phyloP scores from a whole-genome alignment of 2,888 invertebrate genomes.

The Oscheius sp. region DNA sequence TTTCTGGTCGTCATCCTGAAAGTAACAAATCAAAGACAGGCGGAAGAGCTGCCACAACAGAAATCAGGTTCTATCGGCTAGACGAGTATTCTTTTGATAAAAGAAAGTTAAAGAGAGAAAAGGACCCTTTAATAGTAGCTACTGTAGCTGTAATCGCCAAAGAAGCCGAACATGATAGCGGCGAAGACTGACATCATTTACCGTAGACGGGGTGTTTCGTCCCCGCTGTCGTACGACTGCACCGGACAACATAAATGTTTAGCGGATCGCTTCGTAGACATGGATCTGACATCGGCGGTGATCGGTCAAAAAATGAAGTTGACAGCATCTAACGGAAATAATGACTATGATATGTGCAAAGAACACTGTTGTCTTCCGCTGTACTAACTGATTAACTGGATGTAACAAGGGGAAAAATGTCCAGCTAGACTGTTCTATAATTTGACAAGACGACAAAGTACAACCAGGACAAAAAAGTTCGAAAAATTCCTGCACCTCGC shows the following conservation, averaged over 20 bases:
- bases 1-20: slow-evolving; percentile 19
- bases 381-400: too few relatives aligned
- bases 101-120: neutral
- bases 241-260: neutral
- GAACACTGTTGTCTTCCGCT: too few relatives aligned
- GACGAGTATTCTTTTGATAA: neutral
- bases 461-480: too few relatives aligned
- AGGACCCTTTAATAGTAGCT: slow-evolving; percentile 7
- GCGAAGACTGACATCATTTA: slow-evolving; percentile 15
- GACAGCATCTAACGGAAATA: too few relatives aligned
- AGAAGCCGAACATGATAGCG: slow-evolving; percentile 3
- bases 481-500: too few relatives aligned
- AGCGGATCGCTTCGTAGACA: neutral
- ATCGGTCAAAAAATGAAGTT: slow-evolving; percentile 4
- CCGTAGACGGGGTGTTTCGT: slow-evolving; percentile 10
- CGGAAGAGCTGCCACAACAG: neutral
- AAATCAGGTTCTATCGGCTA: neutral
- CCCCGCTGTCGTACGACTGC: slow-evolving; percentile 8
- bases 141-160: slow-evolving; percentile 21
- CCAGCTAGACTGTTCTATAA: too few relatives aligned
- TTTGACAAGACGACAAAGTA: too few relatives aligned
- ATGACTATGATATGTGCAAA: too few relatives aligned
- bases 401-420: too few relatives aligned
- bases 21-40: neutral
- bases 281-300: neutral